Base-by-base conservation (phyloP, 2,113 vertebrate species). In the Siniperca chuatsi region DNA sequence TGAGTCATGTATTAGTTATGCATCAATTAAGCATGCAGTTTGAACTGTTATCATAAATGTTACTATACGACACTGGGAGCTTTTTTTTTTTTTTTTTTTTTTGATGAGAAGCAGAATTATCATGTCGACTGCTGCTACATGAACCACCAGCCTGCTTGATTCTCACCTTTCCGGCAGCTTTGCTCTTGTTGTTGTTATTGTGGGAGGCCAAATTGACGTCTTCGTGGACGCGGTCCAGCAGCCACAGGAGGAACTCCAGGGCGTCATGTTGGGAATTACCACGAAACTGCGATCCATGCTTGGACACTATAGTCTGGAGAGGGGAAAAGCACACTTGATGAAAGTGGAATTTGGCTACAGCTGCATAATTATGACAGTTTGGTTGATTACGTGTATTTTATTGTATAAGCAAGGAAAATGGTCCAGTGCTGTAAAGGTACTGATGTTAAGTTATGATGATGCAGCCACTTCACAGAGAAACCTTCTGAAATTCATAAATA, bases 171-270 rank as follows among this genome's bases (percentile, higher is more conserved):
- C 85, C 75, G 0, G 92, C 74, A 29, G 77, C 44, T 79, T 37
- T 37, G 35, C 29, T 29, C 29, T 86, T 96, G 70, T 89, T 93
- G 89, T 94, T 94, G 91, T 93, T 95, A 46, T 92, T 94, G 65
- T 92, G 91, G 0, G 92, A 91, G 12, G 96, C 92, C 6, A 96
- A 88, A 1, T 96, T 96, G 94, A 98, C 94, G 79, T 99, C 98
- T 92, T 99, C 97, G 0, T 99, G 97, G 92, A 99, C 95, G 0
- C 96, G 95, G 76, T 99, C 98, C 91, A 99, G 95, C 79, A 99
- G 91, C 98, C 98, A 99, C 78, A 99, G 96, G 81, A 99, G 96
- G 93, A 99, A 99, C 92, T 99, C 98, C 85, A 99, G 94, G 75
- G 98, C 98, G 0, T 99, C 98, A 0, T 99, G 98, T 86, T 99